phyloP scores from a whole-genome alignment of 1,140 invertebrate species.

The Archivesica marissinica region DNA sequence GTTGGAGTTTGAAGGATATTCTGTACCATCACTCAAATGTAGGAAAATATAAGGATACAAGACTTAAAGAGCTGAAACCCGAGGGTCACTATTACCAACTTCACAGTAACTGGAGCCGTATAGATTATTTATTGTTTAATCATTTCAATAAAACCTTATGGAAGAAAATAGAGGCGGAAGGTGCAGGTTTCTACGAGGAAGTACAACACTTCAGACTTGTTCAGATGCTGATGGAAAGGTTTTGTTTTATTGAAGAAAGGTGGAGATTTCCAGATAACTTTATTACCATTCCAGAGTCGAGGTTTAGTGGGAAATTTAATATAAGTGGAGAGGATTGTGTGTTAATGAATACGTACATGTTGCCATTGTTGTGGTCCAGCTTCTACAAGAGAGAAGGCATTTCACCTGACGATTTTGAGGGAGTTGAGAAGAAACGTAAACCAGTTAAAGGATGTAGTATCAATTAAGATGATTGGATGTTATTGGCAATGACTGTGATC shows the following conservation, averaged over 20 bases:
- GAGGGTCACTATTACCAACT: conserved; percentile 56
- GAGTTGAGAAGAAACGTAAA: conserved; percentile 12
- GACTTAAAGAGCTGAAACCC: neutral
- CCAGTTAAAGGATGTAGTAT: conserved; percentile 51
- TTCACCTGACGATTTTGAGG: neutral
- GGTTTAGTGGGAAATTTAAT: conserved; percentile 69
- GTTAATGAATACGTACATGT: conserved; percentile 64
- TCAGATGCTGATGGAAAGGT: conserved; percentile 64
- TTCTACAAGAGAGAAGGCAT: conserved; percentile 38
- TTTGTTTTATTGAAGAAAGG: conserved; percentile 66
- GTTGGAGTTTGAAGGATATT: conserved; percentile 84
- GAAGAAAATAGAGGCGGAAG: conserved; percentile 71
- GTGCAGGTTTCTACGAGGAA: conserved; percentile 72
- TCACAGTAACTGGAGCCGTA: conserved; percentile 72
- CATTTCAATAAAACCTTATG: conserved; percentile 79
- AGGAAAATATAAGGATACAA: conserved; percentile 60
- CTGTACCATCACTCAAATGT: conserved; percentile 71
- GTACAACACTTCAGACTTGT: conserved; percentile 70
- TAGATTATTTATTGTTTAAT: conserved; percentile 78
- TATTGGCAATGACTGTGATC: neutral
- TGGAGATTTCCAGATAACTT: conserved; percentile 18
- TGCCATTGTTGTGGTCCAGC: conserved; percentile 43
- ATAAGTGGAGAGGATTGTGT: conserved; percentile 70
- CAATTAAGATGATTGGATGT: neutral
- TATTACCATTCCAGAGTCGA: conserved; percentile 64